Conservation (phyloP, 2,888 invertebrate species). For the Endotricha flammealis region DNA sequence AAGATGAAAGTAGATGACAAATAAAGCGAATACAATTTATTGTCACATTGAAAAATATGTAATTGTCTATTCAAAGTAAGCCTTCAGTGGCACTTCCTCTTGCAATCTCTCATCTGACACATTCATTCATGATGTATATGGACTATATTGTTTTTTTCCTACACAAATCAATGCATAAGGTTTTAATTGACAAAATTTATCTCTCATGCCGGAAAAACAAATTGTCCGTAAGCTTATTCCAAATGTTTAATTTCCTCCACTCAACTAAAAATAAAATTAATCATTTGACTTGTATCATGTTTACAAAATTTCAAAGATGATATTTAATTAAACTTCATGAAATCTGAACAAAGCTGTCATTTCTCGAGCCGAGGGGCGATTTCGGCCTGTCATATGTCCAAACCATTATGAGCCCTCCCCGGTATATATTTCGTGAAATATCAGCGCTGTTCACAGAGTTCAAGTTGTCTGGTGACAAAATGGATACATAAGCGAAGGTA, state of each 20-base stretch:
- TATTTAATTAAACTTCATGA: conserved; percentile 60
- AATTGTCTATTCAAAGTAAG: too few species aligned
- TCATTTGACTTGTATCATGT: conserved; percentile 29
- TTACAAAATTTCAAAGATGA: conserved; percentile 34
- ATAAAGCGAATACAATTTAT: too few species aligned
- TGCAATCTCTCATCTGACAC: too few species aligned
- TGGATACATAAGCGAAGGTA: conserved; percentile 26
- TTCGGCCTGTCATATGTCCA: conserved; percentile 39
- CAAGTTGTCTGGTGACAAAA: conserved; percentile 37
- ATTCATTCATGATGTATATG: too few species aligned
- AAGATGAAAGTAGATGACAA: too few species aligned
- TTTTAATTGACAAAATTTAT: too few species aligned
- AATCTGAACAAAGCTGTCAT: conserved; percentile 52
- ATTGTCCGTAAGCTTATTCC: too few species aligned
- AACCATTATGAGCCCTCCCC: conserved; percentile 22
- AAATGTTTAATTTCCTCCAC: conserved; percentile 48
- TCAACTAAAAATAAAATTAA: conserved; percentile 48
- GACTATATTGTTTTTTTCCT: too few species aligned
- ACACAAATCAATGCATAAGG: too few species aligned
- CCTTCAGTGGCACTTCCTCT: too few species aligned
- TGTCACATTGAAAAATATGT: too few species aligned
- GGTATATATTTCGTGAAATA: conserved; percentile 12
- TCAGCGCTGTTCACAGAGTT: conserved; percentile 20
- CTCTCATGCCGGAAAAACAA: too few species aligned
- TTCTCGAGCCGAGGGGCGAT: conserved; percentile 39